Base-by-base conservation (phyloP, 1,140 invertebrate genomes). In the Sycobia sp. region DNA sequence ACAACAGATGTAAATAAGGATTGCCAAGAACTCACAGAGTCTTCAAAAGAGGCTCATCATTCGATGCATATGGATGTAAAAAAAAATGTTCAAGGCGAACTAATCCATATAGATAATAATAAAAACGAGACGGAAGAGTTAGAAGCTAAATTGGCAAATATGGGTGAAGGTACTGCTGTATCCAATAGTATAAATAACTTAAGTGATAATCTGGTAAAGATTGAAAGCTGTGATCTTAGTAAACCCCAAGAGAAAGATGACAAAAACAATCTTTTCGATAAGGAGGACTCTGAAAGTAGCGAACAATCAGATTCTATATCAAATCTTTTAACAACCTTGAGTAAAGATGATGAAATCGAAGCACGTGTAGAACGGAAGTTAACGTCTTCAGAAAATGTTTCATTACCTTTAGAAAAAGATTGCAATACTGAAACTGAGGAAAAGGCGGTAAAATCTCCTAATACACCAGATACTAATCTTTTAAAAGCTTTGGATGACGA, bases 341-440 rank as follows among this genome's bases (percentile, higher is more conserved):
- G 58, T 38, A 64, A 58, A 25, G 22, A 73, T 68, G 78, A 80
- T 63, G n/a, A 20, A 4, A 41, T 14, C 1, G 8, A n/a, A n/a
- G n/a, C n/a, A n/a, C n/a, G n/a, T n/a, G n/a, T n/a, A n/a, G n/a
- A n/a, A n/a, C n/a, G n/a, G n/a, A n/a, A n/a, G n/a, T n/a, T n/a
- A n/a, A n/a, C n/a, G n/a, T n/a, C n/a, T n/a, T n/a, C n/a, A n/a
- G n/a, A n/a, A n/a, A 34, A 34, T 34, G 5, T 34, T 34, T 34
- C 32, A 7, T 5, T 34, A 34, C 5, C 32, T 34, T 34, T 34
- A 34, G 32, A 34, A 11, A 39, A 39, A 39, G 7, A 39, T 9
- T 39, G 3, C n/a, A 29, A 49, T 23, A n/a, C n/a, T n/a, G n/a
- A 38, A 13, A 20, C 13, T 9, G 16, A 23, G 13, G 32, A 25